Base-by-base conservation (phyloP, 1,140 invertebrate species). In the Bombus affinis region DNA sequence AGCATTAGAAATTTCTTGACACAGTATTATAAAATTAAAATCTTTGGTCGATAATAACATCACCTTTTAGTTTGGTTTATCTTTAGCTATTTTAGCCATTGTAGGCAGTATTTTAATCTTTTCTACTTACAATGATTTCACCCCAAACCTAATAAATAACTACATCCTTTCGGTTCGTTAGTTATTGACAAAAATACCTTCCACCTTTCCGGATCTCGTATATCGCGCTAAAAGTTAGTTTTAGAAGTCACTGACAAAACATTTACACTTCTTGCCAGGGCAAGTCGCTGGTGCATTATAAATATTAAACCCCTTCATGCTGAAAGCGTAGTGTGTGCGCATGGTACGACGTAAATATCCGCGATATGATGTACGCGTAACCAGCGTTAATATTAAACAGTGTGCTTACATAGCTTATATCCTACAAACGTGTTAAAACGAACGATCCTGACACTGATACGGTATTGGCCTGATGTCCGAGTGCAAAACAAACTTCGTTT, bases 371-470 rank as follows among this genome's bases (percentile, higher is more conserved):
- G 39, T 22, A 44, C 77, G 76, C 70, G 83, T 35, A 72, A 53
- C 76, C 83, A 39, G 32, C 42, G 42, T 80, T 85, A 85, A 85
- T 85, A 85, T 85, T 85, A 85, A 85, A 85, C 77, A 80, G 83
- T 25, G 68, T 72, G 22, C 68, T 70, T 59, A 18, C 83, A 57
- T 62, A 44, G 83, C 53, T 84, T 70, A 68, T 39, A 65, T 83
- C 57, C n/a, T 12, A 28, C 44, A 39, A 68, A 42, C 13, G 44
- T 28, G 74, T 66, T 39, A 74, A 53, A 83, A 70, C 62, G 62
- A 53, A 76, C 59, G 81, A 65, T 82, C 39, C 35, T 18, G 32
- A n/a, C 53, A 71, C 10, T 22, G 83, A 62, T 72, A 39, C 77
- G 18, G 39, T 28, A 80, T 62, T 70, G 28, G 47, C 39, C 37